A percentile compares a stretch with the other conserved stretches of the same genome.
phyloP scores from a whole-genome alignment of 30 jellyfish, hydroid and myxozoan species.

The Hydractinia echinata region DNA sequence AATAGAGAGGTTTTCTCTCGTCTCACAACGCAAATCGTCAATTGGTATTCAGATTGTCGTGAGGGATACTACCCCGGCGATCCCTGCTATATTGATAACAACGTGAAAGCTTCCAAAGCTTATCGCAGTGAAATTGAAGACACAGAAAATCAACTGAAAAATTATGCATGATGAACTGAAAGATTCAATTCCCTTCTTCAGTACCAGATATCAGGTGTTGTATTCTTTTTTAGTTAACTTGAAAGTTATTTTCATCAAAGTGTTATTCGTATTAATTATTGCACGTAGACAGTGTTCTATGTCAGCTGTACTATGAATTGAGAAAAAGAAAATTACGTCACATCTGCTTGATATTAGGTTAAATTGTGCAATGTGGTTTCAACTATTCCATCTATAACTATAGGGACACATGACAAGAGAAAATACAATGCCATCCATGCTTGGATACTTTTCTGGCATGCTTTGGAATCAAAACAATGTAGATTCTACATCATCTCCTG shows the following conservation, averaged over 20 bases:
- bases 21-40: conserved; percentile 19
- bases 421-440: not conserved
- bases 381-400: not conserved
- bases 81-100: conserved; percentile 39
- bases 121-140: conserved; percentile 20
- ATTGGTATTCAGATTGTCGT: conserved; percentile 43
- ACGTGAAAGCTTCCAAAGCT: conserved; percentile 20
- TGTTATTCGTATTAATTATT: too few relatives aligned
- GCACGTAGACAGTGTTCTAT: too few relatives aligned
- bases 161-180: conserved; percentile 22
- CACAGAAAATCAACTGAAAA: conserved; percentile 23
- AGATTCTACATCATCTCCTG: conserved; percentile 61
- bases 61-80: conserved; percentile 41
- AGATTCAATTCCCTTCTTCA: conserved; percentile 55
- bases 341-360: too few relatives aligned
- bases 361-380: not conserved
- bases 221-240: too few relatives aligned
- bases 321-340: too few relatives aligned
- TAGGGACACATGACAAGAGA: conserved; percentile 77
- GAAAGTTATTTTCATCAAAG: too few relatives aligned
- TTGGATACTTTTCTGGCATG: conserved; percentile 50
- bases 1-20: conserved; percentile 38
- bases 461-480: conserved; percentile 68
- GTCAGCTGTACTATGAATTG: too few relatives aligned
- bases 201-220: conserved; percentile 46